Evolutionary conservation across 2,113 vertebrate species (phyloP), one percentile per base, ranked within the genome.

Genomic region (Pluvianellus socialis): DNA sequence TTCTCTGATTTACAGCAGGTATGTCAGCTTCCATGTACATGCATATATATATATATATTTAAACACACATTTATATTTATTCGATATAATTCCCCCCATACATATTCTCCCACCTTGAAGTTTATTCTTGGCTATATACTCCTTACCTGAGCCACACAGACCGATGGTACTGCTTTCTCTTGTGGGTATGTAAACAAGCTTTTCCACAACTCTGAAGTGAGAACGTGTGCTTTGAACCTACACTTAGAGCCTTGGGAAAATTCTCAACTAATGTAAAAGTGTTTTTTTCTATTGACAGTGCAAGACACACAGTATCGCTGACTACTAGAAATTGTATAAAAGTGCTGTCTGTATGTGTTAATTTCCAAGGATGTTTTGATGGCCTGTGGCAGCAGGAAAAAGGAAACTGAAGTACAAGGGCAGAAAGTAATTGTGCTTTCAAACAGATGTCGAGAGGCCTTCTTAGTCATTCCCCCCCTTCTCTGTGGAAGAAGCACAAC

Each of bases 381-480:
- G 56, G 38, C 18, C 35, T 35, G 21, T 62, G 49, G 52, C 20
- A 63, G 17, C 18, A 32, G 24, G 28, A 53, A 47, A 26, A 59
- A 42, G 23, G 27, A 74, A 33, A 6, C 10, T 45, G 12, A 79
- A 77, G 30, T 42, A 55, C 23, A 50, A 6, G 26, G 27, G 28
- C 49, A 58, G 61, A 79, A 91, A 49, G 58, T 28, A 20, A 5
- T 19, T 40, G 20, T 55, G 14, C 44, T 73, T 67, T 62, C 47
- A 35, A 62, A 20, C 13, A 30, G 47, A n/a, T 30, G 17, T 61
- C 0, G 5, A 83, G 33, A n/a, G 56, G 45, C 15, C 47, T 68
- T 50, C 23, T 2, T 38, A 56, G 32, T 56, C 1, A 5, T 28
- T 10, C n/a, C 21, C 21, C 2, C 0, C 12, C 24, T 68, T 72